Base-by-base conservation (phyloP, 2,888 invertebrate species). In the Eupsilia transversa region DNA sequence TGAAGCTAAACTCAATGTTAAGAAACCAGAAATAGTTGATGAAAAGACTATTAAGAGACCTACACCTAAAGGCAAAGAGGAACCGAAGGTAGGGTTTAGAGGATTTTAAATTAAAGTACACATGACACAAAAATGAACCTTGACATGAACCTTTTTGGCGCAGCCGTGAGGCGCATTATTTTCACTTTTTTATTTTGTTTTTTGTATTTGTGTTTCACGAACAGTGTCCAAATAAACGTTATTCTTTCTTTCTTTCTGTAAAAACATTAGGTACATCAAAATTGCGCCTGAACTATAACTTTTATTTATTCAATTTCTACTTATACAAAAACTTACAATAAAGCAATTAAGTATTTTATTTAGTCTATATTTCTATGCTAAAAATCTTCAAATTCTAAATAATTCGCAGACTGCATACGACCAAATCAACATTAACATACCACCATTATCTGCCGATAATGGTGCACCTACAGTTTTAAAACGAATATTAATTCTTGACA, bases 21-120 rank as follows among this genome's bases (percentile, higher is more conserved):
- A 96, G 91, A 96, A 95, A 92, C 95, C 96, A 49, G 96, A 96
- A 92, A 91, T 96, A 60, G 91, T 96, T 79, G 96, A 96, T 78
- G 94, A 95, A 66, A 94, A 94, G 89, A 96, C 96, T 79, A 86
- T 96, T 89, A 96, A 96, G 88, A 92, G 94, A 88, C 96, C 95
- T 78, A 88, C 92, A 75, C 89, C 93, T 77, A 96, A 95, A 90
- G 92, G 89, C 76, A 92, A 93, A 83, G 91, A 93, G 81, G 91
- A 89, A 33, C 81, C 83, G 76, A 93, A 95, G 95, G 95, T 95
- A 95, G 64, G 70, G 73, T 66, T 72, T 23, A 63, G 35, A 35
- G 0, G 17, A 20, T 59, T 79, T 41, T 10, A 49, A 56, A 46
- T 49, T n/a, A 46, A 59, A 54, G 60, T 17, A 33, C 23, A 30